These are phyloP conservation scores for Herpailurus yagouaroundi DNA, from an alignment of 2,113 vertebrate species.

Conservation along the genomic window DNA sequence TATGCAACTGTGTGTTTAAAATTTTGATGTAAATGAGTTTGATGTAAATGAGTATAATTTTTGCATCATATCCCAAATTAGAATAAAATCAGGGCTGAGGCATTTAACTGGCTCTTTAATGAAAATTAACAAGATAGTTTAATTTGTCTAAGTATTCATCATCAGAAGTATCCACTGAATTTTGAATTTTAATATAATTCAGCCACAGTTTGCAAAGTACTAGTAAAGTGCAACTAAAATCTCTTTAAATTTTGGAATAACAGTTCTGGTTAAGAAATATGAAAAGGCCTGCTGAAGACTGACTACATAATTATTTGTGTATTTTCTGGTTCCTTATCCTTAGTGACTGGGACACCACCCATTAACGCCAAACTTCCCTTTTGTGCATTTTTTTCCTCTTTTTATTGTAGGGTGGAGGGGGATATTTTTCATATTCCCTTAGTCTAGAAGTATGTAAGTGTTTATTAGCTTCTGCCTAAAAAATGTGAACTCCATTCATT, in stretches of 20 bases:
- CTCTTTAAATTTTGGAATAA: background rate
- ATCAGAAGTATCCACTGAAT: background rate
- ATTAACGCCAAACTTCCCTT: background rate
- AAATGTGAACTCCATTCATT: background rate
- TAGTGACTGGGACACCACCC: background rate
- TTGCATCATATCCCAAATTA: constrained; percentile 14
- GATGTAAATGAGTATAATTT: constrained; percentile 25
- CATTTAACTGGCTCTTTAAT: constrained; percentile 16
- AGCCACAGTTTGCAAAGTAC: background rate
- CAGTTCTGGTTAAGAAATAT: background rate
- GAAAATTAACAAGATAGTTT: background rate
- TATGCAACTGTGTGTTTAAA: background rate
- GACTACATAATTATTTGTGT: background rate
- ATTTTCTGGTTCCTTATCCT: background rate
- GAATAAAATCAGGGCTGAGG: constrained; percentile 38
- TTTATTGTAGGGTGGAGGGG: background rate
- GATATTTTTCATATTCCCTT: background rate
- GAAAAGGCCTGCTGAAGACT: background rate
- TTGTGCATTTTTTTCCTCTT: background rate
- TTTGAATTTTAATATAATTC: constrained; percentile 31
- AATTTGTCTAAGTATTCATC: background rate
- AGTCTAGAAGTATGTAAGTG: background rate
- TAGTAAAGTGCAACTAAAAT: background rate
- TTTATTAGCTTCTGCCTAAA: background rate
- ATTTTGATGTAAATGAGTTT: background rate